Evolutionary conservation across 2,113 vertebrate genomes (phyloP).

Genomic region (Nibea albiflora): DNA sequence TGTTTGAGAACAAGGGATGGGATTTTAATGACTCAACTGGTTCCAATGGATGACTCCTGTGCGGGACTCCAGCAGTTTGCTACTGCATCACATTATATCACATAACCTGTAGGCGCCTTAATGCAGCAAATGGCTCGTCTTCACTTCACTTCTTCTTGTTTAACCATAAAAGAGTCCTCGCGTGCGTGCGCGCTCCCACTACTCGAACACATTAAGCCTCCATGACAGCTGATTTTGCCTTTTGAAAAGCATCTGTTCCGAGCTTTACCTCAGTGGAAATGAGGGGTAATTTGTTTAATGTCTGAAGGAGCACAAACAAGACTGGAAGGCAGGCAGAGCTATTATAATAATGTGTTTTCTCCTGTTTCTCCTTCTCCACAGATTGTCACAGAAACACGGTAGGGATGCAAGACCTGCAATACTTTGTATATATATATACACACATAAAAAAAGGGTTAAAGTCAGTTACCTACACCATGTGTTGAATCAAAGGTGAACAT

Average conservation of each 20-base stretch:
- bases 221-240: conserved; percentile 36
- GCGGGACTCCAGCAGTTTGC: background rate
- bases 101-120: background rate
- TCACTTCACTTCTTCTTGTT: background rate
- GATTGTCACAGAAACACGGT: conserved; percentile 4
- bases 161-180: background rate
- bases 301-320: conserved; percentile 44
- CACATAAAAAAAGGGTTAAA: background rate
- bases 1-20: too few species aligned
- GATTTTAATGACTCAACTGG: background rate
- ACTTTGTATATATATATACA: background rate
- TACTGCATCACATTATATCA: background rate
- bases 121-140: background rate
- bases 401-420: conserved; percentile 2
- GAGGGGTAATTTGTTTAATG: conserved; percentile 73
- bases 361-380: conserved; percentile 9
- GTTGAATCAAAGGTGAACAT: conserved; percentile 34
- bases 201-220: conserved; percentile 21
- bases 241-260: conserved; percentile 47
- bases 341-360: conserved; percentile 67
- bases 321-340: conserved; percentile 41
- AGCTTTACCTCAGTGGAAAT: conserved; percentile 48
- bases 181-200: background rate
- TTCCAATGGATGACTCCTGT: too few species aligned
- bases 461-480: conserved; percentile 2